Evolutionary conservation across 23 tunicate genomes (phyloP), one percentile per base, ranked within the genome.

Genomic region (Trididemnum nubilum): DNA sequence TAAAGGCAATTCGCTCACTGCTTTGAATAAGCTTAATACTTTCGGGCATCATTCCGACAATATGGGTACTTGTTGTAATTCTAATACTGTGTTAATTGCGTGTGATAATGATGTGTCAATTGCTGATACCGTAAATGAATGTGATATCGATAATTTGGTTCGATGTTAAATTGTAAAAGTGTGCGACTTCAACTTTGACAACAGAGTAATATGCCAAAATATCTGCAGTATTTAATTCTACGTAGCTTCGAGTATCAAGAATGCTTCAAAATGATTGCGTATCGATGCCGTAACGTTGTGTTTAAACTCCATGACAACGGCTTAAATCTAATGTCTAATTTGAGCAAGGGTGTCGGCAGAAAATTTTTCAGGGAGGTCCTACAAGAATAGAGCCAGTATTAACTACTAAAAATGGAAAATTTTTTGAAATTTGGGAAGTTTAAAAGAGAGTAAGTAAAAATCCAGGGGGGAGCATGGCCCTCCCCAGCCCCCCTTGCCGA

Each of bases 241-340:
- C 30, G 31, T 38, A 9, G 58, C 31, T 73, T 58, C 19, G 39
- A 73, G 9, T 40, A 38, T n/a, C 29, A 37, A 2, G 31, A 73
- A 22, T 73, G 78, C 25, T 12, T 73, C 2, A 73, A 39, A 73
- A 37, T 39, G 28, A 73, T 73, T 73, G 78, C 58, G 2, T 73
- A 73, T 34, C 57, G 78, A 15, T 73, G 39, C 39, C 58, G 78
- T 5, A 37, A 37, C 29, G 78, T 73, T 40, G 57, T 73, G 5
- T 40, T 2, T 39, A 73, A 73, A 38, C 21, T 40, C 5, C 25
- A 37, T 3, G 33, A 32, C 18, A 67, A 33, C 7, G 74, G 74
- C 18, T 67, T 33, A 12, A 31, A 31, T 12, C 18, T 31, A 2
- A 32, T 3, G 31, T 37, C 33, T 5, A 3, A 15, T 5, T 23